phyloP scores from a whole-genome alignment of 2,113 vertebrate species.

The Charadrius vociferus region DNA sequence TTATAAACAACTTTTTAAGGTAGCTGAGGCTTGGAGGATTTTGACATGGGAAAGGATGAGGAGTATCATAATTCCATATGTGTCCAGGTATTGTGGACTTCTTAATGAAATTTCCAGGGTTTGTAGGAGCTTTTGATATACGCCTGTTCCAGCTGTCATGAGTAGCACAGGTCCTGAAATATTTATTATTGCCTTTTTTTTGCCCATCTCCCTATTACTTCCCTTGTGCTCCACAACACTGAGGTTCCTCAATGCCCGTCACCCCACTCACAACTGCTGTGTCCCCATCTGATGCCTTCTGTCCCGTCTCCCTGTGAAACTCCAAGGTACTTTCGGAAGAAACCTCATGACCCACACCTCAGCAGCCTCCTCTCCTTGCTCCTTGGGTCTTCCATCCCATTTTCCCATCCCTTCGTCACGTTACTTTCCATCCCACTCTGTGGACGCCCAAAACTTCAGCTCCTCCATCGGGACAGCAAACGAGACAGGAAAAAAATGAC shows the following conservation, averaged over 20 bases:
- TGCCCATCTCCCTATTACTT: not conserved
- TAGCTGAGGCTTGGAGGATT: constrained; percentile 58
- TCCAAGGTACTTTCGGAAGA: not conserved
- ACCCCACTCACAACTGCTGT: accelerated
- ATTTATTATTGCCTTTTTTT: constrained; percentile 12
- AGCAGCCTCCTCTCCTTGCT: not conserved
- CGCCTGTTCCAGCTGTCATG: not conserved
- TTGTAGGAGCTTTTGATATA: constrained; percentile 52
- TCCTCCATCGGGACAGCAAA: not conserved
- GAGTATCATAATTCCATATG: constrained; percentile 49
- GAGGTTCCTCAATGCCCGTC: not conserved
- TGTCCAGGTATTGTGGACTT: constrained; percentile 52
- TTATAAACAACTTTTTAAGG: constrained; percentile 63
- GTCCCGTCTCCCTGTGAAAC: not conserved
- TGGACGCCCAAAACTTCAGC: not conserved
- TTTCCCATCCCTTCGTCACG: accelerated
- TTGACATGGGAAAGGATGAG: constrained; percentile 58
- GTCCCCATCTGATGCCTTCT: not conserved
- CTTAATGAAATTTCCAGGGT: constrained; percentile 64
- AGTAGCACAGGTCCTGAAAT: not conserved
- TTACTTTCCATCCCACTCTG: not conserved
- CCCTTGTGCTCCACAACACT: not conserved
- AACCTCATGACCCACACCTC: not conserved
- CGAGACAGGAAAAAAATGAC: not conserved
- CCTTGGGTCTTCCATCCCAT: not conserved